phyloP scores from a whole-genome alignment of 2,113 vertebrate species.

The Lampris megalopsis region DNA sequence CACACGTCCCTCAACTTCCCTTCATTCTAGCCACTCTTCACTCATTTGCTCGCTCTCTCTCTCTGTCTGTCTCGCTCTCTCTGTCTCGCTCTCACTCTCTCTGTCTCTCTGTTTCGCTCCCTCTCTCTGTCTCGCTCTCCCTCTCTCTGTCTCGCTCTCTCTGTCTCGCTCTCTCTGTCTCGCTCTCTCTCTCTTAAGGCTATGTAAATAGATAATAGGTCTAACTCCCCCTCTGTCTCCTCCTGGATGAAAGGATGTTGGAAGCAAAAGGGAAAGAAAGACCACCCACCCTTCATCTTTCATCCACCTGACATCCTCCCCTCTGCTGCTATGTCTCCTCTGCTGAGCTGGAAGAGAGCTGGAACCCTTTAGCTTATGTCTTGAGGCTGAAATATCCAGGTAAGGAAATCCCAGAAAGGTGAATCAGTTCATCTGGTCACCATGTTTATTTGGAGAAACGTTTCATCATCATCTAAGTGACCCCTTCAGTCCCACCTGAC shows the following conservation, averaged over 20 bases:
- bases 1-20: background rate
- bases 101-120: too few species aligned
- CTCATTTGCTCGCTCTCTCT: background rate
- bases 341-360: background rate
- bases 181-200: conserved; percentile 9
- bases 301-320: background rate
- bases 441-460: too few species aligned
- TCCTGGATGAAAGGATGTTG: background rate
- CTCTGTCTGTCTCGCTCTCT: background rate
- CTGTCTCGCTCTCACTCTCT: background rate
- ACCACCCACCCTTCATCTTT: background rate
- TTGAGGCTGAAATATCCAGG: too few species aligned
- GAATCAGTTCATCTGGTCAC: too few species aligned
- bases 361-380: too few species aligned
- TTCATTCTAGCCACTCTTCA: background rate
- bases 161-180: too few species aligned
- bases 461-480: too few species aligned
- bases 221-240: background rate
- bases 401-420: too few species aligned
- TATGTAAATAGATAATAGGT: background rate
- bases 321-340: background rate
- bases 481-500: too few species aligned
- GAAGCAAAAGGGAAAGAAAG: background rate
- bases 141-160: too few species aligned
- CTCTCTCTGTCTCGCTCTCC: too few species aligned